Base-by-base conservation (phyloP, 2,113 vertebrate genomes). In the Macroglossus sobrinus region DNA sequence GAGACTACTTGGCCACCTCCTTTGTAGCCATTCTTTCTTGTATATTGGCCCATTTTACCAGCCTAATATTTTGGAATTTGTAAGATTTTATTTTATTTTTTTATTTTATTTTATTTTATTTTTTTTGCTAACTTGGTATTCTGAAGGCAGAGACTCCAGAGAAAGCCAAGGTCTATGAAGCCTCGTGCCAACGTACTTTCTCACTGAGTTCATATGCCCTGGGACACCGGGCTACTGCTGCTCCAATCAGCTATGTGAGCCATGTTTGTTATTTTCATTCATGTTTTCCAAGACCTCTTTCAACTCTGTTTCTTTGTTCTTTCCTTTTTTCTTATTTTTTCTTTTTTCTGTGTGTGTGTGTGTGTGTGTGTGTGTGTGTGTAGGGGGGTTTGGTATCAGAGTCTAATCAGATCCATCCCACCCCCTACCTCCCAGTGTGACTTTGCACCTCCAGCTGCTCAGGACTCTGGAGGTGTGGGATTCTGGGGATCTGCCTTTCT, bases 1-100 rank as follows among this genome's bases (percentile, higher is more conserved):
- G 64, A 53, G 26, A 57, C 35, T 47, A 13, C 55, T 28, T 93
- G 45, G 68, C 55, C 50, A 45, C 30, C 55, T 97, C 80, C 66
- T 82, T 89, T 26, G 15, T 21, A 66, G 72, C 69, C 7, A 43
- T 59, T 91, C 57, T 84, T 95, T 80, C 50, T 79, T 66, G 4
- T 7, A 38, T 68, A 4, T 71, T 91, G 81, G 35, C 89, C 63
- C 40, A 57, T 93, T 80, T 76, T 35, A 92, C 45, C 66, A 61
- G 30, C 55, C 95, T 92, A 26, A 75, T 84, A 68, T 47, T 94
- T 63, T 96, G 87, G 71, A 78, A 75, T 28, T 18, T 71, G 68
- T 57, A 86, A 95, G 43, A 76, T 50, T 79, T 95, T 71, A 72
- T 50, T 50, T 50, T 16, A 14, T 50, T 50, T 43, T 43, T 43